phyloP scores from a whole-genome alignment of 2,113 vertebrate genomes.

The Haplotaxodon microlepis region DNA sequence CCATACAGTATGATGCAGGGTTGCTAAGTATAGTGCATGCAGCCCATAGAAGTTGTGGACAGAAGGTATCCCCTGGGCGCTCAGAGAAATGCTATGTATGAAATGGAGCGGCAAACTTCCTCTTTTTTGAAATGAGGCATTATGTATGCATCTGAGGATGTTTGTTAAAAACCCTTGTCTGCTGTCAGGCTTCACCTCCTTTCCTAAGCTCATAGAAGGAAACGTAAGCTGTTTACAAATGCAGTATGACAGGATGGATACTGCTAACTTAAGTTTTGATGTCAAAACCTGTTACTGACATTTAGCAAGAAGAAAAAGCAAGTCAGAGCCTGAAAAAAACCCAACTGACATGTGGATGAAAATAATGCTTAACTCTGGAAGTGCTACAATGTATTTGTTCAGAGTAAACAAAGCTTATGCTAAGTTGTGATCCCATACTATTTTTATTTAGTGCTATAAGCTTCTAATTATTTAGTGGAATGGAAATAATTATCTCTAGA shows the following conservation, averaged over 20 bases:
- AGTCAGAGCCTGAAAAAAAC: conserved; percentile 56
- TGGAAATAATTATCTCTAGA: background rate
- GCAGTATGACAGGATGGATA: conserved; percentile 74
- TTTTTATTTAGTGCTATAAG: background rate
- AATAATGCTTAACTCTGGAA: conserved; percentile 16
- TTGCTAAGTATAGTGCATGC: conserved; percentile 45
- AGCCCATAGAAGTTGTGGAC: conserved; percentile 31
- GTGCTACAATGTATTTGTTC: background rate
- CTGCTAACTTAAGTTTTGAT: conserved; percentile 77
- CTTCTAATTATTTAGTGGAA: background rate
- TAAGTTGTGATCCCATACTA: background rate
- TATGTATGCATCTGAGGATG: conserved; percentile 65
- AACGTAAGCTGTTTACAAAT: conserved; percentile 75
- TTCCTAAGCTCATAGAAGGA: conserved; percentile 56
- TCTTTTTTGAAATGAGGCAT: conserved; percentile 53
- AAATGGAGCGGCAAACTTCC: conserved; percentile 55
- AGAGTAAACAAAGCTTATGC: background rate
- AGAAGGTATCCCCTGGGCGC: conserved; percentile 47
- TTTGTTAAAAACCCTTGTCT: conserved; percentile 64
- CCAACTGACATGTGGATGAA: conserved; percentile 31
- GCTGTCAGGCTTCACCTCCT: conserved; percentile 60
- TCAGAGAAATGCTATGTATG: conserved; percentile 40
- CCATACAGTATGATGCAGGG: conserved; percentile 5
- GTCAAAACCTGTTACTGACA: conserved; percentile 79
- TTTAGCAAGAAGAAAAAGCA: conserved; percentile 72